These are phyloP conservation scores for Grantiella picta DNA, from an alignment of 2,113 vertebrate species.

Conservation along the genomic window DNA sequence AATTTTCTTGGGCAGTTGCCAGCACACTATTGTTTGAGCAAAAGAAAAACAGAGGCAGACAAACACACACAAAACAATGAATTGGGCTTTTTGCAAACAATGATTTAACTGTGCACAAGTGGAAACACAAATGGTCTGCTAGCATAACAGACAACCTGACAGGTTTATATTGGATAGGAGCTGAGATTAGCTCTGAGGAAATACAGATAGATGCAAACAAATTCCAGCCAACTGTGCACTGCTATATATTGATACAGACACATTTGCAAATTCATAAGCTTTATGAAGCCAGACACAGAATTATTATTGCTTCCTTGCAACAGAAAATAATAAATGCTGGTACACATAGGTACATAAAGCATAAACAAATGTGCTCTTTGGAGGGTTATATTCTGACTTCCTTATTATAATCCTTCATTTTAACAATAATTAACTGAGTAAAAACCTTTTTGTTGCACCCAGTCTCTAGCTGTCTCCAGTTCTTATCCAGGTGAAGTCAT, in stretches of 20 bases:
- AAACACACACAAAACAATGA: background rate
- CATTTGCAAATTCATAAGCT: slow-evolving; percentile 3
- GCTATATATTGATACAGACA: background rate
- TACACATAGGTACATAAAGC: background rate
- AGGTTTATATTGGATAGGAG: background rate
- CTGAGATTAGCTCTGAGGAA: slow-evolving; percentile 5
- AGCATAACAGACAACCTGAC: background rate
- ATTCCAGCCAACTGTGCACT: background rate
- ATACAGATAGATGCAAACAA: background rate
- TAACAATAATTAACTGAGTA: background rate
- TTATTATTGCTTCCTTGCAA: background rate
- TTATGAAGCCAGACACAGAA: background rate
- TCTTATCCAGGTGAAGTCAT: background rate
- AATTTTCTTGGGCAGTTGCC: background rate
- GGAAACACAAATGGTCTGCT: background rate
- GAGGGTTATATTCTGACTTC: background rate
- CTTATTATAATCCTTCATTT: background rate
- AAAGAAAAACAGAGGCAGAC: background rate
- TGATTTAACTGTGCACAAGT: background rate
- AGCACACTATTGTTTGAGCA: background rate
- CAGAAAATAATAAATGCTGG: background rate
- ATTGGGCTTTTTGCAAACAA: background rate
- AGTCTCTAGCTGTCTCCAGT: background rate
- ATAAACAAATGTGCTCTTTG: background rate
- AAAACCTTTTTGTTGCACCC: background rate